Percentiles rank a stretch among this genome's conserved stretches.
Conservation (phyloP, 2,797 vertebrate genomes). For the Pelodytes ibericus region DNA sequence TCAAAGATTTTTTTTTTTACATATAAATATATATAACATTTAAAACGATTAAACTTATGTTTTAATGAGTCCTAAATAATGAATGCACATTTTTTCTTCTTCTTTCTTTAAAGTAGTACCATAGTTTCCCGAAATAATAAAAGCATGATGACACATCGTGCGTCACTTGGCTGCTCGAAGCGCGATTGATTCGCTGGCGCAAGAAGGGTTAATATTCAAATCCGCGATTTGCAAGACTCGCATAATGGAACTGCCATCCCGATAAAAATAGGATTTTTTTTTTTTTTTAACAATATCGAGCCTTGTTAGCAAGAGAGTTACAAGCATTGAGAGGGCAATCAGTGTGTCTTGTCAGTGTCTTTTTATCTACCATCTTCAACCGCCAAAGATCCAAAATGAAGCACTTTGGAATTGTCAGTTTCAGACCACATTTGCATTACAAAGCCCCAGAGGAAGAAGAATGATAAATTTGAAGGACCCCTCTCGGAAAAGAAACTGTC, state of each 20-base stretch:
- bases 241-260: slow-evolving; percentile 86
- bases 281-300: slow-evolving; percentile 95
- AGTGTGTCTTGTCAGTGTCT: slow-evolving; percentile 94
- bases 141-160: slow-evolving; percentile 61
- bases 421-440: slow-evolving; percentile 98
- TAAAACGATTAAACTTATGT: slow-evolving; percentile 50
- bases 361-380: slow-evolving; percentile 93
- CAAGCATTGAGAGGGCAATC: slow-evolving; percentile 95
- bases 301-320: slow-evolving; percentile 92
- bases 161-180: slow-evolving; percentile 54
- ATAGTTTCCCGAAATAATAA: slow-evolving; percentile 60
- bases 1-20: slow-evolving; percentile 50
- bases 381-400: slow-evolving; percentile 93
- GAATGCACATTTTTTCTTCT: no score
- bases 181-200: slow-evolving; percentile 63
- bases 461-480: slow-evolving; percentile 91
- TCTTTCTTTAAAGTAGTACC: slow-evolving; percentile 15
- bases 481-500: slow-evolving; percentile 90
- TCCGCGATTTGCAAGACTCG: slow-evolving; percentile 84
- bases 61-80: slow-evolving; percentile 59
- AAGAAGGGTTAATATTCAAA: slow-evolving; percentile 84
- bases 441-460: slow-evolving; percentile 94
- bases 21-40: slow-evolving; percentile 10
- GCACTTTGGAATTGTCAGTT: slow-evolving; percentile 96
- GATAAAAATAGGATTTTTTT: slow-evolving; percentile 93